These are phyloP conservation scores for Falco biarmicus DNA, from an alignment of 2,797 vertebrate genomes.

Conservation along the genomic window DNA sequence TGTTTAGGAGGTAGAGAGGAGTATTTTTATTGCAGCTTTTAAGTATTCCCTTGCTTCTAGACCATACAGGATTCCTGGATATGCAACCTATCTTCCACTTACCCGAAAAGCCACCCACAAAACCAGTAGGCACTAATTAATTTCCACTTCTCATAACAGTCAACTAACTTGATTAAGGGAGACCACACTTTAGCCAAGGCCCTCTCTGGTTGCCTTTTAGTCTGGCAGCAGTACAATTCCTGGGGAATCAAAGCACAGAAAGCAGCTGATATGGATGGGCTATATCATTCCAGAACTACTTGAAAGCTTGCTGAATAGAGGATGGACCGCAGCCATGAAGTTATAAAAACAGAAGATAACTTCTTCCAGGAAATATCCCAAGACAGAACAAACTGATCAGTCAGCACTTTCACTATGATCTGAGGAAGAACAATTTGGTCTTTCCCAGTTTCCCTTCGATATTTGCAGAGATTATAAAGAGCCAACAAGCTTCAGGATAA, in stretches of 20 bases:
- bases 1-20: neutral
- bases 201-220: neutral
- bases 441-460: neutral
- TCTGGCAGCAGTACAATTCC: fast-evolving
- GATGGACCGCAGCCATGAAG: neutral
- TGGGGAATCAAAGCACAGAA: neutral
- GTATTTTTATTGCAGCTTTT: neutral
- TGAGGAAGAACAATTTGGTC: neutral
- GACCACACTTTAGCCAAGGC: neutral
- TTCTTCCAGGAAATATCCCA: conserved; percentile 37
- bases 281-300: neutral
- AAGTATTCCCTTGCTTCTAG: neutral
- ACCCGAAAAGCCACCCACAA: neutral
- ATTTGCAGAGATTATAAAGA: neutral
- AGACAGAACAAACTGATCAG: neutral
- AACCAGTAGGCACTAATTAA: neutral
- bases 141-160: neutral
- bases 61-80: neutral
- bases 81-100: neutral
- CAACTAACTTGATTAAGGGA: neutral
- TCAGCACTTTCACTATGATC: neutral
- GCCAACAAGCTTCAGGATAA: neutral
- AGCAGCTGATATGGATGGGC: neutral
- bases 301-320: neutral
- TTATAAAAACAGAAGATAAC: neutral